These are phyloP conservation scores for Drosophila lacertosa DNA, from an alignment of 1,140 invertebrate genomes.

Conservation along the genomic window DNA sequence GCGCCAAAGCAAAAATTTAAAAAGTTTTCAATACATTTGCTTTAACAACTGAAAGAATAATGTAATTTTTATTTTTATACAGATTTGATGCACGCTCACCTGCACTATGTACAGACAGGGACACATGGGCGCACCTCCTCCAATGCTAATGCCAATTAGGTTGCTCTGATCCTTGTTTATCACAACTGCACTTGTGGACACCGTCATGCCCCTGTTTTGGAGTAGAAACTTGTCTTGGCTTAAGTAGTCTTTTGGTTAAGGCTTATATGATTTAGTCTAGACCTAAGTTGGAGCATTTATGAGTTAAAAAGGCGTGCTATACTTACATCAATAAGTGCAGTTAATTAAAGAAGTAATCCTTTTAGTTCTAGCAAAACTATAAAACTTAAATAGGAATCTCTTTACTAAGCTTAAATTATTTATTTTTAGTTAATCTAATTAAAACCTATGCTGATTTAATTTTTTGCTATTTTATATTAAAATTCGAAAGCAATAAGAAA, in stretches of 20 bases:
- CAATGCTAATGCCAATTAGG: slow-evolving; percentile 98
- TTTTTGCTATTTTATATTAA: too few species aligned
- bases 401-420: too few species aligned
- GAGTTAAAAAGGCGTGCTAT: slow-evolving; percentile 32
- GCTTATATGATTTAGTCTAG: neutral
- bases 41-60: neutral
- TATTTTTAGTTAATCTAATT: too few species aligned
- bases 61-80: neutral
- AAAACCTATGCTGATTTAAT: too few species aligned
- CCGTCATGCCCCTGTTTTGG: slow-evolving; percentile 95
- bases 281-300: slow-evolving; percentile 6
- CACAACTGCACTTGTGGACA: slow-evolving; percentile 96
- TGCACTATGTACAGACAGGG: slow-evolving; percentile 99
- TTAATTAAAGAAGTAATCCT: slow-evolving; percentile 42
- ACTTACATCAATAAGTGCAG: slow-evolving; percentile 64
- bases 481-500: too few species aligned
- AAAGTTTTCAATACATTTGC: slow-evolving; percentile 4
- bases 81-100: slow-evolving; percentile 85
- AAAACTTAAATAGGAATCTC: too few species aligned
- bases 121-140: slow-evolving; percentile 97
- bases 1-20: neutral
- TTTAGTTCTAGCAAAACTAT: slow-evolving; percentile 53
- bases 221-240: neutral
- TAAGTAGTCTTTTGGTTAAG: neutral
- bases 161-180: slow-evolving; percentile 97